Percentiles rank a stretch among this genome's conserved stretches.
Conservation (phyloP, 35 echinoderm and acorn worm species). For the Lytechinus variegatus region DNA sequence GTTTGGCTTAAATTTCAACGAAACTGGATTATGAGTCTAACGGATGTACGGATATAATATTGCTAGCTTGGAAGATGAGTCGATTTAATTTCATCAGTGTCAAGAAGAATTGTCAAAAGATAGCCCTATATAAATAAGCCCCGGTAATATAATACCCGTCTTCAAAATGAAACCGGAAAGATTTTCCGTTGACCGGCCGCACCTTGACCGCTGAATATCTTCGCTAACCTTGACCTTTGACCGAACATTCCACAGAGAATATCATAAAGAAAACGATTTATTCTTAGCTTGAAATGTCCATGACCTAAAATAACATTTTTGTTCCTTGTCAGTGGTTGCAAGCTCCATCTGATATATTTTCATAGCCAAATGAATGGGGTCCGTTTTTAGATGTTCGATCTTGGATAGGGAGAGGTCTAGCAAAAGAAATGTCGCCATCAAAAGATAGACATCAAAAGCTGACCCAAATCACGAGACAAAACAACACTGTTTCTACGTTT, state of each 20-base stretch:
- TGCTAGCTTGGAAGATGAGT: no score
- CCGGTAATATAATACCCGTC: neutral
- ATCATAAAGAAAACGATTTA: neutral
- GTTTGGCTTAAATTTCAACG: no score
- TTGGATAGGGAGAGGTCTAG: no score
- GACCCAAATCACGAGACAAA: no score
- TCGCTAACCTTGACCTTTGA: neutral
- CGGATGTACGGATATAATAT: no score
- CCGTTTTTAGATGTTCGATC: no score
- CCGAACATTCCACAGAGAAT: neutral
- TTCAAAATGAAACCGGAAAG: neutral
- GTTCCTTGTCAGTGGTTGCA: neutral
- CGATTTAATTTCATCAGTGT: neutral
- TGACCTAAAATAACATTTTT: constrained; percentile 10
- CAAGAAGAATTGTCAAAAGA: neutral
- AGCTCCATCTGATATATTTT: neutral
- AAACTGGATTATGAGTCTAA: no score
- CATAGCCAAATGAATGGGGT: neutral
- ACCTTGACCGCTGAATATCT: constrained; percentile 17
- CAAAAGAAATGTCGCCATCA: no score
- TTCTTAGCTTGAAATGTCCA: neutral
- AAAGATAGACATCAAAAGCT: no score
- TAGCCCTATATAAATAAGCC: neutral
- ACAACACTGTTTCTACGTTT: no score
- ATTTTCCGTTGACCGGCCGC: neutral